phyloP scores from a whole-genome alignment of 2,113 vertebrate genomes.

The Sinocyclocheilus anshuiensis region DNA sequence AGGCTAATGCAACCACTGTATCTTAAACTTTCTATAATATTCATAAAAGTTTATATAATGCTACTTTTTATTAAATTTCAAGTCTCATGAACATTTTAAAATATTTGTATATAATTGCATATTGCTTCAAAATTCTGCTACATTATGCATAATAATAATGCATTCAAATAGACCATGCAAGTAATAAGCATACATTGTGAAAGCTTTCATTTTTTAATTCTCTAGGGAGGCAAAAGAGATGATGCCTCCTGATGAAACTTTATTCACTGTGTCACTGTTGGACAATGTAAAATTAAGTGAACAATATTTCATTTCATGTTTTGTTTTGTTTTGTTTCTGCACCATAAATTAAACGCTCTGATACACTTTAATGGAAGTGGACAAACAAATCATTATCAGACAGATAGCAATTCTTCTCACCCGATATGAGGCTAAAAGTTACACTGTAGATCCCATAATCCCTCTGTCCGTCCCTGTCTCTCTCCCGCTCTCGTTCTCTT shows the following conservation, averaged over 20 bases:
- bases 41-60: too few species aligned
- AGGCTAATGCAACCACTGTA: too few species aligned
- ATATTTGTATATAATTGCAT: neutral
- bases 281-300: neutral
- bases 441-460: slow-evolving; percentile 89
- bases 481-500: slow-evolving; percentile 77
- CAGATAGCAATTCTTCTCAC: slow-evolving; percentile 57
- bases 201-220: too few species aligned
- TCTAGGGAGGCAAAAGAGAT: too few species aligned
- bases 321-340: neutral
- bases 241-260: too few species aligned
- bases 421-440: slow-evolving; percentile 92
- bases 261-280: neutral
- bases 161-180: too few species aligned
- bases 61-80: too few species aligned
- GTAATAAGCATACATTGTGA: too few species aligned
- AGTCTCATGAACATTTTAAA: too few species aligned
- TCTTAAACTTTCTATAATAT: neutral
- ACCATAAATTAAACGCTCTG: neutral
- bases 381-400: neutral
- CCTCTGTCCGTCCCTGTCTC: slow-evolving; percentile 78
- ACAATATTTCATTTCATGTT: neutral
- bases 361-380: neutral
- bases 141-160: too few species aligned
- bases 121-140: neutral